Conservation (phyloP, 2,113 vertebrate species). For the Nematolebias whitei region DNA sequence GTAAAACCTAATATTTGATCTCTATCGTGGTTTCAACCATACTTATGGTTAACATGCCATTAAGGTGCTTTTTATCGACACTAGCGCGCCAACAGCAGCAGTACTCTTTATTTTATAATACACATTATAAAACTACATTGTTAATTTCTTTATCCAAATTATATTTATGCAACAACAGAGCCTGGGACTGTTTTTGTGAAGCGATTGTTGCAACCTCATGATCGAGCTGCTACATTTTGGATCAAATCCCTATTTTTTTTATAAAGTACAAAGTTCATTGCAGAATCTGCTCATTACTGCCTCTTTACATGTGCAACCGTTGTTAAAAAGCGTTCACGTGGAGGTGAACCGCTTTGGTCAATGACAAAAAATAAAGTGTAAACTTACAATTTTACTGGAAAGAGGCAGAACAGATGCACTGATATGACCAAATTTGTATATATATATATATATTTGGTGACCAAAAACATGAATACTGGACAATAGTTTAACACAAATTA, state of each 20-base stretch:
- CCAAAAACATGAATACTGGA: not conserved
- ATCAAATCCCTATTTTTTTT: not conserved
- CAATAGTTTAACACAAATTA: not conserved
- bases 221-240: not conserved
- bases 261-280: too few relatives aligned
- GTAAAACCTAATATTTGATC: not conserved
- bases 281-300: not conserved
- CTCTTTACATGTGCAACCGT: constrained; percentile 18
- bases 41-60: constrained; percentile 8
- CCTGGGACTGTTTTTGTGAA: not conserved
- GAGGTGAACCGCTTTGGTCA: not conserved
- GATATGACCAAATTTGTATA: not conserved
- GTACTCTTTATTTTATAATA: not conserved
- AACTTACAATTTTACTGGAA: not conserved
- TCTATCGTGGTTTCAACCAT: constrained; percentile 3
- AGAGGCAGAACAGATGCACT: not conserved
- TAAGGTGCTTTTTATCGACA: constrained; percentile 58
- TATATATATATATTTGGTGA: not conserved
- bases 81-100: not conserved
- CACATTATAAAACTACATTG: too few relatives aligned
- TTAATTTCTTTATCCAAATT: not conserved
- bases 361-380: constrained; percentile 1
- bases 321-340: constrained; percentile 15
- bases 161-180: not conserved
- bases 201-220: not conserved